Percentiles rank a stretch among this genome's conserved stretches.
phyloP scores from a whole-genome alignment of 2,113 vertebrate genomes.

The Anguilla rostrata region DNA sequence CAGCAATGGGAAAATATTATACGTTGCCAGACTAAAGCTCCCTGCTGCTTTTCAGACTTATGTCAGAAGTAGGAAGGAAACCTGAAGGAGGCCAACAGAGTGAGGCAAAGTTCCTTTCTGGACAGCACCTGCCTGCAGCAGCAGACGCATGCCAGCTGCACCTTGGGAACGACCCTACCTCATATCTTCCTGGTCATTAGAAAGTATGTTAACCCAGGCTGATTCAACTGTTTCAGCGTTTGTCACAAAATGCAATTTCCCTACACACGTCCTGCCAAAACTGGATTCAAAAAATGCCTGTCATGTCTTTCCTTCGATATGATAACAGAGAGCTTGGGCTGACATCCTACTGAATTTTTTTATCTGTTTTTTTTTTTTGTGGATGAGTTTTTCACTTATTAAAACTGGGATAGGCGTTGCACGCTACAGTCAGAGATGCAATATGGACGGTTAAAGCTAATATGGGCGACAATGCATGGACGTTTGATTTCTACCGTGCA shows the following conservation, averaged over 20 bases:
- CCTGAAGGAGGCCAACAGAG: neutral
- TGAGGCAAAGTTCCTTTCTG: neutral
- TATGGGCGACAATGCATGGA: neutral
- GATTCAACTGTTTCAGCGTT: neutral
- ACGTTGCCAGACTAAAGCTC: neutral
- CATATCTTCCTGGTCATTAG: neutral
- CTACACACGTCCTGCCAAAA: neutral
- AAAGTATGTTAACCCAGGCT: neutral
- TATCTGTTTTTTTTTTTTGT: neutral
- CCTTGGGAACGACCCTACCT: neutral
- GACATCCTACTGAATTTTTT: neutral
- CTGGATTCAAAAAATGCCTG: neutral
- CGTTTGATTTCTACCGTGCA: neutral
- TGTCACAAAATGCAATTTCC: neutral
- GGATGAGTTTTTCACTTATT: neutral
- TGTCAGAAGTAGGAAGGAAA: conserved; percentile 8
- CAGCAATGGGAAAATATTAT: neutral
- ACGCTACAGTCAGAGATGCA: neutral
- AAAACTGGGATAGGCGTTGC: neutral
- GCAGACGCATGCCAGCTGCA: neutral
- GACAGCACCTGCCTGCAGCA: conserved; percentile 1
- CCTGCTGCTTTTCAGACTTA: neutral
- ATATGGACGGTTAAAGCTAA: neutral
- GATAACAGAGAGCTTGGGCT: conserved; percentile 17
- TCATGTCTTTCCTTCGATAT: neutral